Percentiles rank a stretch among this genome's conserved stretches.
These are phyloP conservation scores for Hozukius guyotensis DNA, from an alignment of 2,797 vertebrate species.

Conservation along the genomic window DNA sequence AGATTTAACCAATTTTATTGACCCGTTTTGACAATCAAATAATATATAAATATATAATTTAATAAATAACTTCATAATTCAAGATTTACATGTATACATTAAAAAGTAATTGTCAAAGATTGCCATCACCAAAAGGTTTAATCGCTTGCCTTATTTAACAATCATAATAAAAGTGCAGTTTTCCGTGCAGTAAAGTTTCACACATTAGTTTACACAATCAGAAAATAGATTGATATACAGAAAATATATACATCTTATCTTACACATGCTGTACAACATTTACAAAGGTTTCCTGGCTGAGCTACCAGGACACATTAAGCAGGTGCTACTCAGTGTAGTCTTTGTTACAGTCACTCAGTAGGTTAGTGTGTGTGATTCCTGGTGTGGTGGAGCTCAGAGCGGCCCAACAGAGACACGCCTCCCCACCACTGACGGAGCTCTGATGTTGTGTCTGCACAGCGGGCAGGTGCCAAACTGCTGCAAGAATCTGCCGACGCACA, in stretches of 20 bases:
- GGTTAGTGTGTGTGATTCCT: background rate
- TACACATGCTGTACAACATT: background rate
- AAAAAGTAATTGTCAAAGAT: background rate
- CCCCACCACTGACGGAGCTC: rapidly evolving
- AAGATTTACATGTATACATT: background rate
- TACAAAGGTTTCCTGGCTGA: background rate
- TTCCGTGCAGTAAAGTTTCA: background rate
- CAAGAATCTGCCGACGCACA: slow-evolving; percentile 65
- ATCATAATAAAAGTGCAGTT: background rate
- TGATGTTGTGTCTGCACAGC: slow-evolving; percentile 73
- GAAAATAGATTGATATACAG: too few relatives aligned
- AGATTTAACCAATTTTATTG: background rate
- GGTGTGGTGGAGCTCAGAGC: background rate
- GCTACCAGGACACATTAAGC: background rate
- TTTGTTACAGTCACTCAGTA: background rate
- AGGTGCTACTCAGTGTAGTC: background rate
- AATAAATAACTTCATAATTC: background rate
- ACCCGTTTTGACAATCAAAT: background rate
- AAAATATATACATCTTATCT: background rate
- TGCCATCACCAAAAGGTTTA: background rate
- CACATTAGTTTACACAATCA: background rate
- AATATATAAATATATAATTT: background rate
- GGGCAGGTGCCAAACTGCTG: slow-evolving; percentile 79
- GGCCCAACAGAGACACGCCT: too few relatives aligned
- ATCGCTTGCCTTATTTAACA: background rate